Conservation (phyloP, 2,797 vertebrate genomes). For the Taeniopygia guttata region DNA sequence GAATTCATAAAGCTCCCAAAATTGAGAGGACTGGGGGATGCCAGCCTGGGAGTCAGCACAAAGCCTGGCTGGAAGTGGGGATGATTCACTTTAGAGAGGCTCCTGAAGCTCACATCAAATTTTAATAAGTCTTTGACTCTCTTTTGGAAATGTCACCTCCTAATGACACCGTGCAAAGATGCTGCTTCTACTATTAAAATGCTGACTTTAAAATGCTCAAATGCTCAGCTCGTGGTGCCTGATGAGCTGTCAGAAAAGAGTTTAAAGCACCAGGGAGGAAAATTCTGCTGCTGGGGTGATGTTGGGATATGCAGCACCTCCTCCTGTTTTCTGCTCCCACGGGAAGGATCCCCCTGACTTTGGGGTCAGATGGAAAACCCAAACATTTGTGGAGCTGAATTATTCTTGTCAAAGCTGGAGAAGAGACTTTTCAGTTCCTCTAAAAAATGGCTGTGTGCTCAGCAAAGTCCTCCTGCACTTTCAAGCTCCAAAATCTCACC, state of each 20-base stretch:
- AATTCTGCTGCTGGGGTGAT: neutral
- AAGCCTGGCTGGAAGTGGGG: neutral
- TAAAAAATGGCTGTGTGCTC: neutral
- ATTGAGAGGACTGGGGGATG: neutral
- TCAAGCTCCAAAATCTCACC: neutral
- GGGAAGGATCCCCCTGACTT: neutral
- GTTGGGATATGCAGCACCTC: neutral
- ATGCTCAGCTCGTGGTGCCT: neutral
- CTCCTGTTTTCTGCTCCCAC: neutral
- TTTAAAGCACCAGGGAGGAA: neutral
- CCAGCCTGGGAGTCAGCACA: neutral
- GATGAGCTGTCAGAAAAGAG: neutral
- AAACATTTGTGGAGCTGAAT: neutral
- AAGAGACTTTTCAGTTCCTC: neutral
- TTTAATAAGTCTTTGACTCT: neutral
- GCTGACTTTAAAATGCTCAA: neutral
- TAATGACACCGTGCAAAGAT: neutral
- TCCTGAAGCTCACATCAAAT: constrained; percentile 11
- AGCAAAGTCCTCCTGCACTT: neutral
- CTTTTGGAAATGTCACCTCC: constrained; percentile 32
- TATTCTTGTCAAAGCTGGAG: neutral
- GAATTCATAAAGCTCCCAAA: neutral
- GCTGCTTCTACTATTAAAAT: neutral
- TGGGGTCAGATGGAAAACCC: neutral
- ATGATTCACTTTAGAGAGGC: neutral